phyloP scores from a whole-genome alignment of 2,113 vertebrate genomes.

The Oceanites oceanicus region DNA sequence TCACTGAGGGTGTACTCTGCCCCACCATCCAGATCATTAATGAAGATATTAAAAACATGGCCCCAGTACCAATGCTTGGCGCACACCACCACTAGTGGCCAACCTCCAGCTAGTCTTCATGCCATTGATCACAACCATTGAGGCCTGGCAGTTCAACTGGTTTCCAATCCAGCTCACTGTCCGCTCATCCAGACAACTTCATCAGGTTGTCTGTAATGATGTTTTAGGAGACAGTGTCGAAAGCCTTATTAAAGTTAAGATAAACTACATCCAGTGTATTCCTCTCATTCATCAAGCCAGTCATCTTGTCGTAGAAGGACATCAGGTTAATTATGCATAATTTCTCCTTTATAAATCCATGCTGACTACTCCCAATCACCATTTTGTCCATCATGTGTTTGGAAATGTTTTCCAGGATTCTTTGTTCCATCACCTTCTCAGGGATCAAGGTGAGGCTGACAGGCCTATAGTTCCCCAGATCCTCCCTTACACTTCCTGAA shows the following conservation, averaged over 20 bases:
- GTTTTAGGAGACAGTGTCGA: not conserved
- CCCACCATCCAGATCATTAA: not conserved
- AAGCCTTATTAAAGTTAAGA: not conserved
- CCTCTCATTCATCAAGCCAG: not conserved
- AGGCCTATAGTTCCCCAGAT: not conserved
- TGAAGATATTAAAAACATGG: not conserved
- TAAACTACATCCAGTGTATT: not conserved
- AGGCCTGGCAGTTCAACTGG: not conserved
- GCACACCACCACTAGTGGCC: not conserved
- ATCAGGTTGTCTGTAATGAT: not conserved
- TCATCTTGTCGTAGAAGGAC: fast-evolving
- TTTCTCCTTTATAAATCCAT: not conserved
- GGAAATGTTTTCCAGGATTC: not conserved
- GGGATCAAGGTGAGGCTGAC: not conserved
- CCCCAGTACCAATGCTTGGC: not conserved
- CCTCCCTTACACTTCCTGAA: not conserved
- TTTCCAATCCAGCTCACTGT: not conserved
- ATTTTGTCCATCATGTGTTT: not conserved
- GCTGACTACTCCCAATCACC: not conserved
- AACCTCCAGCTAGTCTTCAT: not conserved
- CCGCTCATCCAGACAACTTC: not conserved
- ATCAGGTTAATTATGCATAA: not conserved
- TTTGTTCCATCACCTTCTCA: not conserved
- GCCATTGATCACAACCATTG: not conserved
- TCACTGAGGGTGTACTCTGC: not conserved